Percentiles rank a stretch among this genome's conserved stretches.
Evolutionary conservation across 2,888 invertebrate genomes (phyloP).

Genomic region (Meloe dianella): DNA sequence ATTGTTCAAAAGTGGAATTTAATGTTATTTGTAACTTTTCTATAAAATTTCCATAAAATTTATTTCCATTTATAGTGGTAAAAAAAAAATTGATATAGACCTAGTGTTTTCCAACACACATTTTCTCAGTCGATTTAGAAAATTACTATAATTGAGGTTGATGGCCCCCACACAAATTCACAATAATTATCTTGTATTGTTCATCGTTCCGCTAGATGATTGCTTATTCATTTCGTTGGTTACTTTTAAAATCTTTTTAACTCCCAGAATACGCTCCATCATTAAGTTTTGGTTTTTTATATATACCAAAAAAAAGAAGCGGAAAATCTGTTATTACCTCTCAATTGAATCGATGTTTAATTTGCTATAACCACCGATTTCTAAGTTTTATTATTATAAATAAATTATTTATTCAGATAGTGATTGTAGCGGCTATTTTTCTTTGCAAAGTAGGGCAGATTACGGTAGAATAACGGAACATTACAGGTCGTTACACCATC

Average conservation of each 20-base stretch:
- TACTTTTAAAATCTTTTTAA: constrained; percentile 19
- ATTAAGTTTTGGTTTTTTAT: constrained; percentile 1
- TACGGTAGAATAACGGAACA: constrained; percentile 42
- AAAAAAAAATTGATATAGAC: no score
- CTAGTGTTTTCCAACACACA: background rate
- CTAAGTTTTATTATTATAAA: background rate
- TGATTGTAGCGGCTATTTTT: constrained; percentile 21
- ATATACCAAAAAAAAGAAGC: no score
- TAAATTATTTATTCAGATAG: constrained; percentile 2
- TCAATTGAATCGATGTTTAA: background rate
- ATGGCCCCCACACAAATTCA: constrained; percentile 24
- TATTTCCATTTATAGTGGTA: no score
- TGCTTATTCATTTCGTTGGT: constrained; percentile 19
- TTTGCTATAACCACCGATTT: background rate
- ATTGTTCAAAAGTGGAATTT: no score
- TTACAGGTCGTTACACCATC: constrained; percentile 40
- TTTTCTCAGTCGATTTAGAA: background rate
- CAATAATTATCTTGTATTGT: constrained; percentile 27
- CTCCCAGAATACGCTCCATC: constrained; percentile 12
- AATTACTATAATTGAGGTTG: constrained; percentile 16
- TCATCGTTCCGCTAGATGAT: constrained; percentile 31
- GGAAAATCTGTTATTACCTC: background rate
- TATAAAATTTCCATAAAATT: no score
- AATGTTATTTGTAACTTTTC: no score
- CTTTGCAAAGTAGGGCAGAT: constrained; percentile 39